Evolutionary conservation across 2,113 vertebrate genomes (phyloP).

Genomic region (Acrocephalus arundinaceus): DNA sequence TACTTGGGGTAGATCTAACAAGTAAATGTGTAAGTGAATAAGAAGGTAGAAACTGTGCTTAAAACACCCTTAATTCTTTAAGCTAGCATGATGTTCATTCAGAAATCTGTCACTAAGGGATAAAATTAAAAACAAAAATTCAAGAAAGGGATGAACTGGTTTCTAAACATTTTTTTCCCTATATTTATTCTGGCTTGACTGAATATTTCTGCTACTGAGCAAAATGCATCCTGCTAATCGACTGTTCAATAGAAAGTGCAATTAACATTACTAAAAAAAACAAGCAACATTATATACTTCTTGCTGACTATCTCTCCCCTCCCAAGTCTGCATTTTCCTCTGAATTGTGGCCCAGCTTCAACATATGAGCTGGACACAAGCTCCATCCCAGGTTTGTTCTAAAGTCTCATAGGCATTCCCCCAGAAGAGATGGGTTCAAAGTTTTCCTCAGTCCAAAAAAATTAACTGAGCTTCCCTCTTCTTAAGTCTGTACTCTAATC

Average conservation of each 20-base stretch:
- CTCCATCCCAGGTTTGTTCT: background rate
- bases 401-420: background rate
- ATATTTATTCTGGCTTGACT: background rate
- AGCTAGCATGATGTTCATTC: background rate
- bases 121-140: background rate
- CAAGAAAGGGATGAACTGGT: background rate
- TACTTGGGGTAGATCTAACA: background rate
- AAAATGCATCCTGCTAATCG: background rate
- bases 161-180: background rate
- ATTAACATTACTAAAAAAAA: background rate
- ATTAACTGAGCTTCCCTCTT: background rate
- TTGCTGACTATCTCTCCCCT: background rate
- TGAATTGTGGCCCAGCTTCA: background rate
- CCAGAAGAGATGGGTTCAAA: background rate
- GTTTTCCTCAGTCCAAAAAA: background rate
- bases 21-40: background rate
- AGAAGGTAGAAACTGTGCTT: background rate
- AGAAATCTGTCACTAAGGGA: background rate
- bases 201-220: background rate
- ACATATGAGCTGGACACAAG: rapidly evolving
- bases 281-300: background rate
- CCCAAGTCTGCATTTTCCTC: background rate
- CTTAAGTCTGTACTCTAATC: background rate
- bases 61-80: background rate
- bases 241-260: background rate